Evolutionary conservation across 2,113 vertebrate genomes (phyloP).

Genomic region (Aphyosemion australe): DNA sequence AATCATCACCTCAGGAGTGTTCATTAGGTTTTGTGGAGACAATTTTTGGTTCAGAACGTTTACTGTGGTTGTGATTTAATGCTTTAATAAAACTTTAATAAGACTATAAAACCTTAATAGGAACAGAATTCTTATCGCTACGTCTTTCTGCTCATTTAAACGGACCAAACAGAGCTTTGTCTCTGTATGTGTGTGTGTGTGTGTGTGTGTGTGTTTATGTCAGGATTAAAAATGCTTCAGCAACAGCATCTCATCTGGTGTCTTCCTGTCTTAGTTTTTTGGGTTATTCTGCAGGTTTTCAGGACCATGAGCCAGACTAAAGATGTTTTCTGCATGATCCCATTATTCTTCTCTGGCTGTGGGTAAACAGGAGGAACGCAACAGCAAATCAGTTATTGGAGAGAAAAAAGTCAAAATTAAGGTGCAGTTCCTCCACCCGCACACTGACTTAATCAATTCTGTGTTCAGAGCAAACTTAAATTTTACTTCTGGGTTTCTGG

Average conservation of each 20-base stretch:
- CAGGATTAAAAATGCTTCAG: not conserved
- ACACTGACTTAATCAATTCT: no score
- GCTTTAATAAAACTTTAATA: constrained; percentile 3
- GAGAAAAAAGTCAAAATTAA: no score
- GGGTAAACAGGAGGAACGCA: no score
- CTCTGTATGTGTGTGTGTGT: not conserved
- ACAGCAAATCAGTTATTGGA: no score
- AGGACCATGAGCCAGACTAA: no score
- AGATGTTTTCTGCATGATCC: no score
- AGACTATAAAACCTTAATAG: not conserved
- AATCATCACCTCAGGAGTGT: not conserved
- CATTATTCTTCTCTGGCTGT: no score
- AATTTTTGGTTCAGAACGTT: not conserved
- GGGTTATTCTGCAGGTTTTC: no score
- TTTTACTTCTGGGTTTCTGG: no score
- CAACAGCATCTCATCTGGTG: not conserved
- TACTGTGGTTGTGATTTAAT: not conserved
- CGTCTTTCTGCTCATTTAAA: not conserved
- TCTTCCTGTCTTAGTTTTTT: no score
- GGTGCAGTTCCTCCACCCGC: no score
- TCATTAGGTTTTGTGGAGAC: not conserved
- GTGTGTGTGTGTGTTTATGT: not conserved
- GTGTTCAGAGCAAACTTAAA: no score
- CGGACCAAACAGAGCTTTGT: not conserved
- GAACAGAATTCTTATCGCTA: not conserved